These are phyloP conservation scores for Eledona agricola DNA, from an alignment of 2,888 invertebrate species.

Conservation along the genomic window DNA sequence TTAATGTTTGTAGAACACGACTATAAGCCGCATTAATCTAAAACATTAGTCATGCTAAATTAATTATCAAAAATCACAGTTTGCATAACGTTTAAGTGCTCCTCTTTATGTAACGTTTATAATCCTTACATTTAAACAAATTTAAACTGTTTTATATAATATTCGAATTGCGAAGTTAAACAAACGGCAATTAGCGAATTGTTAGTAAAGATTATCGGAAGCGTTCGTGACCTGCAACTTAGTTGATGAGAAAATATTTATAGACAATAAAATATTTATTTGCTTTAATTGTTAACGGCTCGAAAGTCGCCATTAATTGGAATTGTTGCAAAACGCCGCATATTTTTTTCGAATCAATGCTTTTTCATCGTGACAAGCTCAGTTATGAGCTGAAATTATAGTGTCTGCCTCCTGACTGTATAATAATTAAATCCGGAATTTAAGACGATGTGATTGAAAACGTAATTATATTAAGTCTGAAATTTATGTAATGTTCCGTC, in stretches of 20 bases:
- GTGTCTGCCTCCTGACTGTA: neutral
- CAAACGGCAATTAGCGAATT: slow-evolving; percentile 1
- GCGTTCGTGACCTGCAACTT: too few species aligned
- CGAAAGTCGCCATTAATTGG: too few species aligned
- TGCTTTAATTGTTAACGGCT: too few species aligned
- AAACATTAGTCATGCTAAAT: slow-evolving; percentile 13
- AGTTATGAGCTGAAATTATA: too few species aligned
- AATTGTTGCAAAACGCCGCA: too few species aligned
- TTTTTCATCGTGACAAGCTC: too few species aligned
- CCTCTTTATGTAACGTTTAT: slow-evolving; percentile 6
- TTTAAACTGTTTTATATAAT: neutral
- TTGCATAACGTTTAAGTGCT: slow-evolving; percentile 2
- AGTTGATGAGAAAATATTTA: too few species aligned
- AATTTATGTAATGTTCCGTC: slow-evolving; percentile 13
- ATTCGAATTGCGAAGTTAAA: neutral
- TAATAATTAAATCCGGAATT: slow-evolving; percentile 1
- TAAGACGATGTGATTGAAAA: slow-evolving; percentile 13
- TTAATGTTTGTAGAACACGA: slow-evolving; percentile 3
- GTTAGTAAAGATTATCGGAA: too few species aligned
- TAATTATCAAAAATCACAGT: slow-evolving; percentile 5
- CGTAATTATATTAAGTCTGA: slow-evolving; percentile 11
- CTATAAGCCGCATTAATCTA: neutral
- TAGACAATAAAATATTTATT: too few species aligned
- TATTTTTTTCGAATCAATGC: too few species aligned
- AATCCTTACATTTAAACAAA: slow-evolving; percentile 2